A percentile compares a stretch with the other conserved stretches of the same genome.
phyloP scores from a whole-genome alignment of 2,113 vertebrate genomes.

The Pteropus alecto region DNA sequence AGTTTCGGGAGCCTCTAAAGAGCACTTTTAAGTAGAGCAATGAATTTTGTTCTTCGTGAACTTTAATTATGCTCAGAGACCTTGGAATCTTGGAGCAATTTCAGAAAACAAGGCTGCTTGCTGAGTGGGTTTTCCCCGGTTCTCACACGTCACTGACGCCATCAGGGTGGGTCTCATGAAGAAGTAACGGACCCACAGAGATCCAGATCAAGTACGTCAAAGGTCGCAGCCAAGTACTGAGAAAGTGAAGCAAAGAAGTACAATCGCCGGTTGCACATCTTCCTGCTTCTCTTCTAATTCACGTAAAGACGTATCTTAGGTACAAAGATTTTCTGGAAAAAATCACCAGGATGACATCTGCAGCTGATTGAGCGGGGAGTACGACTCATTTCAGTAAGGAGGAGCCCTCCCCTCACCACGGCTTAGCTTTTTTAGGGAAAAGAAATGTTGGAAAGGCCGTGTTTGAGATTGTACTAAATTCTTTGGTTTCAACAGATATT shows the following conservation, averaged over 20 bases:
- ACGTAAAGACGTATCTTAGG: not conserved
- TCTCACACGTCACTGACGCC: conserved; percentile 6
- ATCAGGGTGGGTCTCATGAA: not conserved
- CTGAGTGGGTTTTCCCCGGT: not conserved
- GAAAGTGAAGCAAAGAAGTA: not conserved
- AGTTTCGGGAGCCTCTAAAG: conserved; percentile 18
- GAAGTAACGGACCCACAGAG: not conserved
- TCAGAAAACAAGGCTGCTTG: not conserved
- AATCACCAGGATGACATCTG: not conserved
- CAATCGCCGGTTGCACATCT: not conserved
- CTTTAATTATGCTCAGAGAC: conserved; percentile 49
- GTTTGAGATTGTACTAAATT: not conserved
- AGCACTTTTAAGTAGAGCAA: conserved; percentile 44
- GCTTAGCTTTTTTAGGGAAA: not conserved
- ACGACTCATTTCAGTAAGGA: not conserved
- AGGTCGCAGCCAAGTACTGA: not conserved
- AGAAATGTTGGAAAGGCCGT: not conserved
- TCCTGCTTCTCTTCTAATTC: not conserved
- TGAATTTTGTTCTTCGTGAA: conserved; percentile 64
- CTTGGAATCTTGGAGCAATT: conserved; percentile 11
- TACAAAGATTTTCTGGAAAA: not conserved
- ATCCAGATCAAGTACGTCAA: not conserved
- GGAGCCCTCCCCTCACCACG: too few species aligned
- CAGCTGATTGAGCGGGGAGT: not conserved
- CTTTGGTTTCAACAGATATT: not conserved